Base-by-base conservation (phyloP, 2,888 invertebrate genomes). In the Rhingia rostrata region DNA sequence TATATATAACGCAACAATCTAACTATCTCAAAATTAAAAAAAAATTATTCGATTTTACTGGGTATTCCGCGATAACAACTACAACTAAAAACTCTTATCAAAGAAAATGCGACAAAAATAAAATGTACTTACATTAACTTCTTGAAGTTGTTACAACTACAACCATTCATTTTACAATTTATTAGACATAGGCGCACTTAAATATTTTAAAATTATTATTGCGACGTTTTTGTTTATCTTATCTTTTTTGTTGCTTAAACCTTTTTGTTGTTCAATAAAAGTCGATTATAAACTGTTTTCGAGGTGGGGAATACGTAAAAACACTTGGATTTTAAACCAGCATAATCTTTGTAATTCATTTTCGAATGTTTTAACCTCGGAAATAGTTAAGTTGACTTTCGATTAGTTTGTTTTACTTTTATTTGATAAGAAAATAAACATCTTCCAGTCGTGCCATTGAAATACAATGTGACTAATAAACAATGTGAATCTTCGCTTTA, bases 21-120 rank as follows among this genome's bases (percentile, higher is more conserved):
- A 35, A 61, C 61, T 70, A 69, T 74, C 51, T 64, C 10, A 45
- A 45, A 69, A 22, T 22, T 22, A 56, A 60, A n/a, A n/a, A n/a
- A n/a, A n/a, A n/a, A 67, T 14, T 49, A 67, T 39, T 37, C 9
- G 35, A 37, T 49, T 49, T 49, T 43, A 41, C 30, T 39, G 39
- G 22, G n/a, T 43, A 67, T 10, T 35, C 32, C 41, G 54, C 56
- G 63, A 74, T 58, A 81, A 74, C 63, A 9, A 75, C 60, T 70
- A 82, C 61, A 61, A 49, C 12, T 37, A 32, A 43, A 61, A 51
- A 53, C 49, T 74, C 30, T 51, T 63, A 49, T 49, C 47, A 66
- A 51, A 58, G 37, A 54, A 67, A 49, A 58, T 22, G 22, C 22
- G 22, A 39, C 10, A 53, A 33, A 41, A 64, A 58, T 22, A n/a